Conservation (phyloP, 2,113 vertebrate genomes). For the Pseudorhombus dupliciocellatus region DNA sequence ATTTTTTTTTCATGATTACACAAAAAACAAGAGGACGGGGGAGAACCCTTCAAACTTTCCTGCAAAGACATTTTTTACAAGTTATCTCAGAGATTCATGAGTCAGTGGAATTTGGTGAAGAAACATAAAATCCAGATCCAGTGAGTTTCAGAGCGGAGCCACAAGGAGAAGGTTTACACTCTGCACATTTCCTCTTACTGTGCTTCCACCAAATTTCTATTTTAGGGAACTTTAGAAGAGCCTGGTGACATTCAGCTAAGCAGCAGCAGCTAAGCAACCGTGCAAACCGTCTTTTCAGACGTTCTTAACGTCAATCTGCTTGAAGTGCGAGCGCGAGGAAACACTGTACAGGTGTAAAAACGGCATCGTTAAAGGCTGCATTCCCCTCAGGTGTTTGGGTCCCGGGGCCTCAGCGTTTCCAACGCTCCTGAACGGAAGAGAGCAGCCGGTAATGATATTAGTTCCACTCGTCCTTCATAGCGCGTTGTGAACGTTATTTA, state of each 20-base stretch:
- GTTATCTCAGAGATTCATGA: no score
- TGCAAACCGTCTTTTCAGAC: not conserved
- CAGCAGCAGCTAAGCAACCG: not conserved
- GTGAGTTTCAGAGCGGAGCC: not conserved
- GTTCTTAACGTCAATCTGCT: not conserved
- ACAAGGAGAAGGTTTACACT: no score
- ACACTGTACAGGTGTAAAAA: conserved; percentile 15
- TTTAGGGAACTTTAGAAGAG: not conserved
- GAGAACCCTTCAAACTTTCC: no score
- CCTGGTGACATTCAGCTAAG: not conserved
- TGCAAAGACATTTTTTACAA: no score
- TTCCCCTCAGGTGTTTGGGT: conserved; percentile 8
- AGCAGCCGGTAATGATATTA: conserved; percentile 14
- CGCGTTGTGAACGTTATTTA: no score
- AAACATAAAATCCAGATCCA: no score
- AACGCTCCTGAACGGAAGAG: conserved; percentile 10
- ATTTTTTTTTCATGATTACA: no score
- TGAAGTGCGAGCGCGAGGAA: conserved; percentile 9
- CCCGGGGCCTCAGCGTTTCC: not conserved
- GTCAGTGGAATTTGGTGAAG: not conserved
- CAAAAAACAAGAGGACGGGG: no score
- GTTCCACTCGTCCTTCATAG: not conserved
- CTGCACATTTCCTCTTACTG: not conserved
- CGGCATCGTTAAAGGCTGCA: conserved; percentile 6
- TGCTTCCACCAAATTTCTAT: not conserved